A percentile compares a stretch with the other conserved stretches of the same genome.
Conservation (phyloP, 1,140 invertebrate species). For the Scaptomyza hsui region DNA sequence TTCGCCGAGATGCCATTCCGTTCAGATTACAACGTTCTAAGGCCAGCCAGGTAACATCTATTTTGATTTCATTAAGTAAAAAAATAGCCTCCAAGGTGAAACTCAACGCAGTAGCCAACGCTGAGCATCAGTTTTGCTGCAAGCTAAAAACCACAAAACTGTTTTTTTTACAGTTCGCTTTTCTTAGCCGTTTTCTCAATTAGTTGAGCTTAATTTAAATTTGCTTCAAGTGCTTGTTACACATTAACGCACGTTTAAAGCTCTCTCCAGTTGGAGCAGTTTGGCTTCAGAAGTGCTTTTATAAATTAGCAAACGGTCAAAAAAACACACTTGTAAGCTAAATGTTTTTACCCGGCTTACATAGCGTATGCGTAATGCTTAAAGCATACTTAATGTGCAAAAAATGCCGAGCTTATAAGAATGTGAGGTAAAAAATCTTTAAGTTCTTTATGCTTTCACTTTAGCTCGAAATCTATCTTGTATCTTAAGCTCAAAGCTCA, state of each 20-base stretch:
- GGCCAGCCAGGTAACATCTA: slow-evolving; percentile 56
- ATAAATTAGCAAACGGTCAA: slow-evolving; percentile 44
- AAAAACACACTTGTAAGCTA: slow-evolving; percentile 21
- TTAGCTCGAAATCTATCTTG: too few species aligned
- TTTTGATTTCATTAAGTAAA: slow-evolving; percentile 81
- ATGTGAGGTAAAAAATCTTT: not conserved
- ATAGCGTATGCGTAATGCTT: slow-evolving; percentile 23
- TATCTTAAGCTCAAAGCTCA: too few species aligned
- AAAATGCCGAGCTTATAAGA: too few species aligned
- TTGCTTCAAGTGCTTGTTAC: slow-evolving; percentile 68
- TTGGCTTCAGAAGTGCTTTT: slow-evolving; percentile 34
- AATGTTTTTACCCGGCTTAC: not conserved
- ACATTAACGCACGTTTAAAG: slow-evolving; percentile 64
- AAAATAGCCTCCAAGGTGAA: slow-evolving; percentile 67
- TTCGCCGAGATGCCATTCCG: not conserved
- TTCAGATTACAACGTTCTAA: slow-evolving; percentile 36
- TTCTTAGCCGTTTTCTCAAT: slow-evolving; percentile 52
- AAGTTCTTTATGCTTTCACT: too few species aligned
- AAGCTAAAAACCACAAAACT: slow-evolving; percentile 9
- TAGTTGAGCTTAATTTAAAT: slow-evolving; percentile 79
- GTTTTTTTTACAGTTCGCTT: not conserved
- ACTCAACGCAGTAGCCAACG: slow-evolving; percentile 4
- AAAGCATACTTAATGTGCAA: slow-evolving; percentile 1
- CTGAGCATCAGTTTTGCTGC: slow-evolving; percentile 4
- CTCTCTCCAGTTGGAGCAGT: not conserved